Evolutionary conservation across 2,888 invertebrate genomes (phyloP), one percentile per base, ranked within the genome.

Genomic region (Pseudeuparius sepicola): DNA sequence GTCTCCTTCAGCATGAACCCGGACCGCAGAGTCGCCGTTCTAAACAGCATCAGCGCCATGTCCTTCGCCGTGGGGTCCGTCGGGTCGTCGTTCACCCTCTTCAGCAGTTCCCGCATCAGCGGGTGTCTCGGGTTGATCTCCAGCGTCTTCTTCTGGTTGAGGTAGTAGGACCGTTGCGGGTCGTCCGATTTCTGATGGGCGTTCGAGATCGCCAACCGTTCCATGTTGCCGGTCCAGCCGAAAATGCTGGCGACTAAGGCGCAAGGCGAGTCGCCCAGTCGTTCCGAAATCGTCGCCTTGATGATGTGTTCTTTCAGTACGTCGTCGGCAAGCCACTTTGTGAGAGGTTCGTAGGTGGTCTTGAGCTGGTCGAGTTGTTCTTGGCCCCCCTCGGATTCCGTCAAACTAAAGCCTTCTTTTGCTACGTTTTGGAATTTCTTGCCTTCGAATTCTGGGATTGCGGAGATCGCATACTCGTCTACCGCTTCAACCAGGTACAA

Each of bases 221-320:
- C 97, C 97, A 98, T 97, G 65, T 97, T 97, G 53, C 96, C 97
- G 51, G 96, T 94, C 96, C 96, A 97, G 48, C 96, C 96, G 66
- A 92, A 97, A 70, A 87, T 82, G 40, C 88, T 85, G 45, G 97
- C 97, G 29, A 96, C 92, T 32, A 98, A 71, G 32, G 94, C 97
- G 62, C 93, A 94, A 1, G 97, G 97, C 4, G 96, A 94, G 54
- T 80, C 82, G 40, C 81, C 77, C 37, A 97, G 69, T 37, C 94
- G 75, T 50, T 93, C 87, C 2, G 94, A 94, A 14, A 96, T 69
- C 33, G 73, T 68, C 2, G 86, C 88, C 61, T 87, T 90, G 39
- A 75, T 67, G 47, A 87, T 75, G 53, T 70, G 71, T 40, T 85
- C 82, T 59, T 82, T 81, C 9, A 96, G 70, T 15, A 78, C 82